Evolutionary conservation across 1,140 invertebrate genomes (phyloP).

Genomic region (Anastrepha ludens): DNA sequence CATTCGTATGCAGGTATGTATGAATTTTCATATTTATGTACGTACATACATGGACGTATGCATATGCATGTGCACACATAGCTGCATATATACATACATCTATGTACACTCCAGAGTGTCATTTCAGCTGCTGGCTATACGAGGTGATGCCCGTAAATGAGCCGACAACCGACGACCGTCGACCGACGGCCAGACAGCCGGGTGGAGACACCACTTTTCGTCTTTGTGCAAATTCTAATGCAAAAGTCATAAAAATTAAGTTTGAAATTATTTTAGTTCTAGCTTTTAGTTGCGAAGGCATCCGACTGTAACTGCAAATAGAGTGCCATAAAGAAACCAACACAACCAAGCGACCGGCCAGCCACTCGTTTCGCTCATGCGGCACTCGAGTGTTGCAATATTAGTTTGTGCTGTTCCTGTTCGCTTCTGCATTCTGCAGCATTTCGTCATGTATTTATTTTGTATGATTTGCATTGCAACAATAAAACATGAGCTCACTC

Average conservation of each 20-base stretch:
- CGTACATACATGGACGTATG: too few species aligned
- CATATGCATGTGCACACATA: background rate
- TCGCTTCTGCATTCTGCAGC: conserved; percentile 17
- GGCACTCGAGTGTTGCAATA: background rate
- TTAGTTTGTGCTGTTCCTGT: background rate
- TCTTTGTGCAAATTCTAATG: conserved; percentile 39
- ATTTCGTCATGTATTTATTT: conserved; percentile 38
- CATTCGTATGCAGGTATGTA: background rate
- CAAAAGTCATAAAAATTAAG: conserved; percentile 47
- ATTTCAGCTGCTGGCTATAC: background rate
- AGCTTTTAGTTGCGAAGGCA: conserved; percentile 38
- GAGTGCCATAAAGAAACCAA: background rate
- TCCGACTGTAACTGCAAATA: conserved; percentile 39
- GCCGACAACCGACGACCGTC: too few species aligned
- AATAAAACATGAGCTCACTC: background rate
- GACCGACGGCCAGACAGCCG: background rate
- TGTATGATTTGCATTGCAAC: conserved; percentile 11
- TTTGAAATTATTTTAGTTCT: conserved; percentile 50
- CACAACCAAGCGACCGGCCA: background rate
- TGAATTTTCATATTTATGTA: too few species aligned
- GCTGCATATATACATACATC: background rate
- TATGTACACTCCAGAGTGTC: background rate
- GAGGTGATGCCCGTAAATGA: background rate
- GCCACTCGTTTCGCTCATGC: background rate
- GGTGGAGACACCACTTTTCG: background rate